Percentiles rank a stretch among this genome's conserved stretches.
Evolutionary conservation across 1,140 invertebrate species (phyloP).

Genomic region (Oryctes rhinoceros): DNA sequence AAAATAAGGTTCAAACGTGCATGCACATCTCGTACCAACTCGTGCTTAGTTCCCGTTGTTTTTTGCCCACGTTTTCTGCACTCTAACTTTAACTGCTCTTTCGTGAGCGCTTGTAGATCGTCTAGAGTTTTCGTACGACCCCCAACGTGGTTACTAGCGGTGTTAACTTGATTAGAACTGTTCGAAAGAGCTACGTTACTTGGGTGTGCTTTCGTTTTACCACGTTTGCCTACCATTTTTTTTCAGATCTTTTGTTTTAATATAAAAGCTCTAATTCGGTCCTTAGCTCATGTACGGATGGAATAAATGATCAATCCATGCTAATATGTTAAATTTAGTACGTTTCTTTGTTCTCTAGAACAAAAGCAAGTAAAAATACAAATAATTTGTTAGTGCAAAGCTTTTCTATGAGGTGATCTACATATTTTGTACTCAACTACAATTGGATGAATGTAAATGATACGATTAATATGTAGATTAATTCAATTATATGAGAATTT

Average conservation of each 20-base stretch:
- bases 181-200: neutral
- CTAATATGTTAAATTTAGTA: neutral
- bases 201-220: neutral
- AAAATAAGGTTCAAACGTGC: neutral
- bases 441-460: neutral
- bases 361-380: neutral
- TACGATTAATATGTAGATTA: neutral
- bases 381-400: neutral
- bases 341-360: conserved; percentile 13
- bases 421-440: neutral
- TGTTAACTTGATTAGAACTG: neutral
- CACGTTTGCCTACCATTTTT: conserved; percentile 32
- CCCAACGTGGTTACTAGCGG: neutral
- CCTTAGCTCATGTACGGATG: neutral
- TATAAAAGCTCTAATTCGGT: neutral
- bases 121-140: conserved; percentile 51
- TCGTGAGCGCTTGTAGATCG: conserved; percentile 65
- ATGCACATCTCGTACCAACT: conserved; percentile 64
- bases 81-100: conserved; percentile 69
- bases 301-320: neutral
- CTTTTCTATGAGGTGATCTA: neutral
- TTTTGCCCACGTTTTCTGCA: conserved; percentile 69
- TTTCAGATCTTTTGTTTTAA: neutral
- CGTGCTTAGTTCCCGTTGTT: conserved; percentile 69
- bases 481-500: neutral